Evolutionary conservation across 2,113 vertebrate species (phyloP).

Genomic region (Trinectes maculatus): DNA sequence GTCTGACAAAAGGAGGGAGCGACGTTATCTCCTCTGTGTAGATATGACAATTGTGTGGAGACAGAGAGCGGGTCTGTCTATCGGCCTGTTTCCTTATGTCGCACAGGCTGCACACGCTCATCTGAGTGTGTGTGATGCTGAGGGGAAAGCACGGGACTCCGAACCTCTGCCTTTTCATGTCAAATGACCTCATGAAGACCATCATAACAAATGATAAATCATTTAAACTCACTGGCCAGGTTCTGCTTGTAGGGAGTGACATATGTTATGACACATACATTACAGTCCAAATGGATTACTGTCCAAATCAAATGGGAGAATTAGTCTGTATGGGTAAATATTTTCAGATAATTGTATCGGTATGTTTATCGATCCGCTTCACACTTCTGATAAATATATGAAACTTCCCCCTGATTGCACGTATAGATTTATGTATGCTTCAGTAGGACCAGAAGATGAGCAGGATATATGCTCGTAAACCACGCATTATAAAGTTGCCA

Average conservation of each 20-base stretch:
- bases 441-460: slow-evolving; percentile 64
- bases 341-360: slow-evolving; percentile 51
- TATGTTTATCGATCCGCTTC: slow-evolving; percentile 69
- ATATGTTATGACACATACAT: too few relatives aligned
- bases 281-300: slow-evolving; percentile 14
- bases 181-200: slow-evolving; percentile 7
- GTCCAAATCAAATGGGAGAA: slow-evolving; percentile 25
- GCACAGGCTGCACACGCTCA: slow-evolving; percentile 45
- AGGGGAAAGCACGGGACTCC: slow-evolving; percentile 7
- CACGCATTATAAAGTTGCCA: slow-evolving; percentile 67
- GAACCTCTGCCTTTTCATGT: slow-evolving; percentile 10
- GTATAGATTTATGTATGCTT: slow-evolving; percentile 76
- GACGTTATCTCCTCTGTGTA: slow-evolving; percentile 61
- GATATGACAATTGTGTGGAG: slow-evolving; percentile 69
- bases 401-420: slow-evolving; percentile 59
- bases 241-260: slow-evolving; percentile 19
- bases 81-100: slow-evolving; percentile 52
- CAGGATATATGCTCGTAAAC: slow-evolving; percentile 78
- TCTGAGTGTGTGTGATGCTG: slow-evolving; percentile 5
- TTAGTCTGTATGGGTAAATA: slow-evolving; percentile 27
- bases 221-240: slow-evolving; percentile 2
- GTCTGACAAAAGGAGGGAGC: slow-evolving; percentile 60
- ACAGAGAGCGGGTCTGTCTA: slow-evolving; percentile 49
- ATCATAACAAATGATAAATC: slow-evolving; percentile 12
- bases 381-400: slow-evolving; percentile 63